phyloP scores from a whole-genome alignment of 2,797 vertebrate genomes.

The Steatocranus sp. region DNA sequence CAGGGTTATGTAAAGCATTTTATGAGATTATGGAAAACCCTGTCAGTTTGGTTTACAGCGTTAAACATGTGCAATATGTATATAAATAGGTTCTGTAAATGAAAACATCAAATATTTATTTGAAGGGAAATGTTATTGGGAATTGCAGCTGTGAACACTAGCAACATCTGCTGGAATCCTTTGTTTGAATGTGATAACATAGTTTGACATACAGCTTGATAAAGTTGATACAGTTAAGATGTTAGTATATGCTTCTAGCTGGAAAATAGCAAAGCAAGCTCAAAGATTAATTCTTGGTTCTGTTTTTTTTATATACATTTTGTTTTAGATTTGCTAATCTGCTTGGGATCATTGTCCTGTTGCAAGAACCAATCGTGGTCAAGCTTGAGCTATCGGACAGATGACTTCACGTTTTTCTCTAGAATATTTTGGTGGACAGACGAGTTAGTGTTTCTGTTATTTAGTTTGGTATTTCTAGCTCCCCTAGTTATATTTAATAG shows the following conservation, averaged over 20 bases:
- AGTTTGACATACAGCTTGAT: not conserved
- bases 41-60: not conserved
- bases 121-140: not conserved
- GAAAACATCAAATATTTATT: not conserved
- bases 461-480: not conserved
- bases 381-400: not conserved
- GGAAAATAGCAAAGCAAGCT: not conserved
- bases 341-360: not conserved
- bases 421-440: not conserved
- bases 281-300: not conserved
- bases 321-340: not conserved
- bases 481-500: not conserved
- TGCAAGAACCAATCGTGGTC: not conserved
- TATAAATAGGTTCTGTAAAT: not conserved
- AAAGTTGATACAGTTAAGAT: not conserved
- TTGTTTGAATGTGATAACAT: not conserved
- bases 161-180: not conserved
- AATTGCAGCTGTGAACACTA: not conserved
- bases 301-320: not conserved
- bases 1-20: not conserved
- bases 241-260: not conserved
- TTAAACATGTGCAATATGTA: not conserved
- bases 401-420: not conserved
- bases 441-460: not conserved
- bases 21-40: not conserved